phyloP scores from a whole-genome alignment of 2,888 invertebrate species.

The Lingula anatina region DNA sequence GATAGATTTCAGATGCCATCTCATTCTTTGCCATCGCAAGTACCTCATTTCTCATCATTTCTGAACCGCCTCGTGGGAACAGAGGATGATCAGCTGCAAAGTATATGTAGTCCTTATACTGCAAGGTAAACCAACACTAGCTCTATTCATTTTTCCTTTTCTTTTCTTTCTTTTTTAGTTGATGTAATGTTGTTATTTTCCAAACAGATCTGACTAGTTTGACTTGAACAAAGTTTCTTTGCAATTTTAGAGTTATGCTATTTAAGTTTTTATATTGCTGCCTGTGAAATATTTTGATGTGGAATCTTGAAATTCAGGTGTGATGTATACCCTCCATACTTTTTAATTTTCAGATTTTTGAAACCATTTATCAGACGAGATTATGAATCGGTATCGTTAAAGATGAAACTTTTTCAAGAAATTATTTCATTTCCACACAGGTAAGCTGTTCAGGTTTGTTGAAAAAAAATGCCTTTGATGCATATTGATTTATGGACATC shows the following conservation, averaged over 20 bases:
- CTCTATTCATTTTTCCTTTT: too few species aligned
- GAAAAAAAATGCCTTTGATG: background rate
- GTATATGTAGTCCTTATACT: slow-evolving; percentile 54
- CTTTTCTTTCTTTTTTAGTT: too few species aligned
- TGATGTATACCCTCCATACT: too few species aligned
- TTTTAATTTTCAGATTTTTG: slow-evolving; percentile 57
- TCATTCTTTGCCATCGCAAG: background rate
- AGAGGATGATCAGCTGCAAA: slow-evolving; percentile 44
- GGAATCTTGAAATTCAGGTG: too few species aligned
- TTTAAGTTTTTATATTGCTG: too few species aligned
- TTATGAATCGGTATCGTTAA: slow-evolving; percentile 61
- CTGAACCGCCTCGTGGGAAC: slow-evolving; percentile 45
- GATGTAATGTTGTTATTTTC: too few species aligned
- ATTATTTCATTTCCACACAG: slow-evolving; percentile 53
- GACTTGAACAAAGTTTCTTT: too few species aligned
- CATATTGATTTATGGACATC: background rate
- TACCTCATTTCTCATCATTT: slow-evolving; percentile 25
- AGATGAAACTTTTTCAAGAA: slow-evolving; percentile 69
- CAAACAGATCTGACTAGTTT: too few species aligned
- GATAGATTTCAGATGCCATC: background rate
- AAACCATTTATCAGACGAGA: slow-evolving; percentile 82
- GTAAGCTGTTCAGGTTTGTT: slow-evolving; percentile 12
- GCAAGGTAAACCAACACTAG: slow-evolving; percentile 36
- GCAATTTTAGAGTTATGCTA: too few species aligned
- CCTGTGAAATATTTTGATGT: too few species aligned